Evolutionary conservation across 2,113 vertebrate species (phyloP), one percentile per base, ranked within the genome.

Genomic region (Catharus bicknelli): DNA sequence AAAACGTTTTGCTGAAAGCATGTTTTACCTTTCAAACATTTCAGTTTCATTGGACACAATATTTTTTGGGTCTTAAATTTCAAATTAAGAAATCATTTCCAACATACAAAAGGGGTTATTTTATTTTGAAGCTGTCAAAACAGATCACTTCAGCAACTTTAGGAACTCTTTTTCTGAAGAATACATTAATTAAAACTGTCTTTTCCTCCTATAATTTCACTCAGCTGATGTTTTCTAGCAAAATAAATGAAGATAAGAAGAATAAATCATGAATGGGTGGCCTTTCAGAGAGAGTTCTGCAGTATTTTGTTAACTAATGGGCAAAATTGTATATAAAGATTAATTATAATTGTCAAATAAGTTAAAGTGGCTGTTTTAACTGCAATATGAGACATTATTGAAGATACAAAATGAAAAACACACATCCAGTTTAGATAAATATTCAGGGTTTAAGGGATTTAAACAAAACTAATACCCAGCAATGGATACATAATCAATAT

Each of bases 41-140:
- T 95, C 26, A 29, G 74, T 90, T 92, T 83, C 30, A 55, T 86
- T 77, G 32, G 57, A 45, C 0, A 1, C 32, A 63, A 48, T 73
- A 67, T 30, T 78, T 93, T 83, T 59, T 30, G 18, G 40, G 48
- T 91, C 88, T 91, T 80, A 88, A 51, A 85, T 91, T 94, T 95
- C 76, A 86, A 95, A 83, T 26, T 74, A 36, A 83, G 66, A 90
- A 74, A 51, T 43, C 0, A 67, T 91, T 93, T 95, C 43, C 73
- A 77, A 83, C 36, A 58, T 55, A 77, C 21, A 86, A 90, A 79
- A 50, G 61, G 61, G 43, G 53, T 57, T 63, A 70, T 83, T 80
- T 59, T 91, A 50, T 80, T 95, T 88, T 86, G 34, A 77, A 91
- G 72, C 55, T 90, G 93, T 86, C 90, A 83, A 74, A 90, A 86